Percentiles rank a stretch among this genome's conserved stretches.
Conservation (phyloP, 2,797 vertebrate genomes). For the Rhincodon typus region DNA sequence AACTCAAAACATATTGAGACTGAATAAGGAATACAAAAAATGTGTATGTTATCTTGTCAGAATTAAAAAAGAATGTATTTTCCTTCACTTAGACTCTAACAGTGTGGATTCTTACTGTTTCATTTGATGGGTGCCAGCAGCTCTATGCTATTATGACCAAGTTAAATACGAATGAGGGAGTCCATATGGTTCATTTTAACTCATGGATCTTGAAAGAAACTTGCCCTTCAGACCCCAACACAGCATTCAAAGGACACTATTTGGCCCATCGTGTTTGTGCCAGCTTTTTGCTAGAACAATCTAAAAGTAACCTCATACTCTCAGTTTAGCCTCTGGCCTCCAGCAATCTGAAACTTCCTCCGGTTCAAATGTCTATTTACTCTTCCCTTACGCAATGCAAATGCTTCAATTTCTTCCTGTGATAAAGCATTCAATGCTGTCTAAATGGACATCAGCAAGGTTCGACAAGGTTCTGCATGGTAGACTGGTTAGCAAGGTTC, state of each 20-base stretch:
- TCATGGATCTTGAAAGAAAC: not conserved
- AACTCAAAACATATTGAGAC: constrained; percentile 26
- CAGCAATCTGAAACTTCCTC: not conserved
- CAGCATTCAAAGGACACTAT: not conserved
- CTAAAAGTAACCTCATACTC: not conserved
- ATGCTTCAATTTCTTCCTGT: not conserved
- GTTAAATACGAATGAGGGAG: not conserved
- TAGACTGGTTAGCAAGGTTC: no score
- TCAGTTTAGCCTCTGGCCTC: not conserved
- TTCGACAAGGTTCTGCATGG: no score
- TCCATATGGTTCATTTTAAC: not conserved
- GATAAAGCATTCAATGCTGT: not conserved
- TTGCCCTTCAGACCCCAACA: not conserved
- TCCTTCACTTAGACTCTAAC: no score
- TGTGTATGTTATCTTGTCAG: not conserved
- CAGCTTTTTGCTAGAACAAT: not conserved
- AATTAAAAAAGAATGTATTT: not conserved
- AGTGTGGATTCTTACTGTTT: not conserved
- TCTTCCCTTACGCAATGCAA: not conserved
- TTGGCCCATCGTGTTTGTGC: not conserved
- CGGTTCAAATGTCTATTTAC: not conserved
- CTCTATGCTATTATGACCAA: not conserved
- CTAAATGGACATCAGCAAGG: no score
- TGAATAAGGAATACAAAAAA: not conserved
- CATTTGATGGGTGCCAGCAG: constrained; percentile 18